phyloP scores from a whole-genome alignment of 2,888 invertebrate genomes.

The Hartigia nigra region DNA sequence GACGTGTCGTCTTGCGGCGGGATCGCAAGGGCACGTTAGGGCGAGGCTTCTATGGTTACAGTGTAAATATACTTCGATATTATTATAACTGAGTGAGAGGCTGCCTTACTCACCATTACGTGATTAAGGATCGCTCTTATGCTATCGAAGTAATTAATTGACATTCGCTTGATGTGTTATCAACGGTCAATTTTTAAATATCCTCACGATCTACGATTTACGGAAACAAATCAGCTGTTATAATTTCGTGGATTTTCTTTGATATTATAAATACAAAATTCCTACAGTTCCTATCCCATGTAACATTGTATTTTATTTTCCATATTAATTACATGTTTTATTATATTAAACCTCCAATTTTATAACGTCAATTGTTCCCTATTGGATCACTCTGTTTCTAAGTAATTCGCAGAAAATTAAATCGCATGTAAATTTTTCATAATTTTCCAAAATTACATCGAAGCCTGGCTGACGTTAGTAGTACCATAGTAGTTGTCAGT shows the following conservation, averaged over 20 bases:
- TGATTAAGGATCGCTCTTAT: conserved; percentile 21
- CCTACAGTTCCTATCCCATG: not conserved
- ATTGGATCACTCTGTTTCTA: not conserved
- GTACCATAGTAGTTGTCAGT: not conserved
- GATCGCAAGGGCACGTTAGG: conserved; percentile 12
- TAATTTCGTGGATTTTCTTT: not conserved
- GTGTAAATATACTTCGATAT: conserved; percentile 28
- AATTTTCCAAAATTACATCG: not conserved
- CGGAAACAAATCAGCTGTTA: not conserved
- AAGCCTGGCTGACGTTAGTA: not conserved
- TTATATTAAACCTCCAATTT: no score
- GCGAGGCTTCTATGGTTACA: conserved; percentile 25
- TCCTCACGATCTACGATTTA: not conserved
- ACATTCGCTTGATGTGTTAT: not conserved
- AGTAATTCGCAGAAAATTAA: not conserved
- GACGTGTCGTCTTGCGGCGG: not conserved
- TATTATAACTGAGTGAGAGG: conserved; percentile 11
- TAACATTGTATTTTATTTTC: no score
- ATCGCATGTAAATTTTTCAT: not conserved
- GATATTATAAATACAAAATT: not conserved
- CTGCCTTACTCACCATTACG: conserved; percentile 23
- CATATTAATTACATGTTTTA: no score
- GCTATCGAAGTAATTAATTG: conserved; percentile 5
- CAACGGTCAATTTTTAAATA: not conserved
- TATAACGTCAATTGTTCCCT: no score